phyloP scores from a whole-genome alignment of 2,888 invertebrate genomes.

The Silvanus unidentatus region DNA sequence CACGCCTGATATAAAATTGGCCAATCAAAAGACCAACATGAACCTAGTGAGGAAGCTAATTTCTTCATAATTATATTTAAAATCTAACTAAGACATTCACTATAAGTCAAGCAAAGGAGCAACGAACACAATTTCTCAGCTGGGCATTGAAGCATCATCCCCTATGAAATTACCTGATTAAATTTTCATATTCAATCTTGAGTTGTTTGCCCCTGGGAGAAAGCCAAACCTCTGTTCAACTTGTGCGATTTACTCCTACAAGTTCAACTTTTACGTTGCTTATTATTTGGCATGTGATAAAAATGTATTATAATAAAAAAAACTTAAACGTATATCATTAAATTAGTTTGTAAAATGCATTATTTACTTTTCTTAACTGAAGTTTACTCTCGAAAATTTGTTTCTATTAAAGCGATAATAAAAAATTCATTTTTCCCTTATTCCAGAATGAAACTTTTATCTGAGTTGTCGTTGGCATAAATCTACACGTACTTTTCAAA shows the following conservation, averaged over 20 bases:
- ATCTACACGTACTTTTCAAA: no score
- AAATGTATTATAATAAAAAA: no score
- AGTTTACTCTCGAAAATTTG: no score
- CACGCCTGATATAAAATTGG: constrained; percentile 1
- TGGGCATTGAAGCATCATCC: constrained; percentile 46
- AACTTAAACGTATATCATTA: no score
- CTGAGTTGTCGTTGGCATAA: no score
- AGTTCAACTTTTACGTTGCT: constrained; percentile 3
- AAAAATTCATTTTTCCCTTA: no score
- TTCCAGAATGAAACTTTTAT: no score
- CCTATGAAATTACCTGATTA: constrained; percentile 68
- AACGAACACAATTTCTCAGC: constrained; percentile 37
- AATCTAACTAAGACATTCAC: constrained; percentile 26
- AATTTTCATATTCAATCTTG: constrained; percentile 78
- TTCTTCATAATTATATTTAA: constrained; percentile 31
- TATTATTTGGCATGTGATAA: no score
- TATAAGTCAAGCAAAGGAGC: constrained; percentile 26
- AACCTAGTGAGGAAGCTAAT: constrained; percentile 23
- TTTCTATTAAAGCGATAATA: no score
- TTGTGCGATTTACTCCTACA: constrained; percentile 25
- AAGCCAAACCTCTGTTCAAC: constrained; percentile 32
- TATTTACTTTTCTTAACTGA: no score
- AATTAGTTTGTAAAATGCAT: no score
- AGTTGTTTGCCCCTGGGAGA: constrained; percentile 59
- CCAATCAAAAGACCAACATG: not conserved